Evolutionary conservation across 2,888 invertebrate genomes (phyloP), one percentile per base, ranked within the genome.

Genomic region (Athalia rosae): DNA sequence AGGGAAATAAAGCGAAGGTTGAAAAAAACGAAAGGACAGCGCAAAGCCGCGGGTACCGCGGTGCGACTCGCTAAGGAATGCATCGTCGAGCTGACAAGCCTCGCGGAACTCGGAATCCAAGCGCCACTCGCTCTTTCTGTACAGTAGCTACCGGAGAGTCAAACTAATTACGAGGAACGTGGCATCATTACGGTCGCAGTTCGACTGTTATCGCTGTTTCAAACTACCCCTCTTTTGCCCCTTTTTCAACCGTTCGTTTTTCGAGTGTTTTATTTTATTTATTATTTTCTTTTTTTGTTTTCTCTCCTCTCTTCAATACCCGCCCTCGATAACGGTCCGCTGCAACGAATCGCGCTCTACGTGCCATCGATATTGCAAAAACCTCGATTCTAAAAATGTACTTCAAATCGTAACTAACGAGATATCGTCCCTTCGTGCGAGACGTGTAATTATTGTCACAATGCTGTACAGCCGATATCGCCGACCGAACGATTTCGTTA

Each of bases 131-230:
- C 76, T n/a, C n/a, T n/a, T n/a, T n/a, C n/a, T n/a, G n/a, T n/a
- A n/a, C n/a, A n/a, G n/a, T n/a, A 15, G 45, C 77, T 47, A 81
- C 82, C 81, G 56, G 78, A 28, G 28, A 83, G 77, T 76, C 79
- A 76, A 79, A 82, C 81, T 83, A 83, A 83, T 82, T 83, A 80
- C 78, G 79, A 79, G 79, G 66, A 76, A 64, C 79, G 76, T 80
- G 81, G 79, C 77, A 74, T 81, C 78, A 73, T 76, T 78, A 74
- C 77, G 48, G 56, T 63, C 47, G 53, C 58, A 66, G 78, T 77
- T 69, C 79, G 67, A 81, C 79, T 81, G 74, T 81, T 81, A 77
- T 41, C 61, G 61, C 47, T 5, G 53, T 53, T 74, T 63, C 8
- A 58, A 28, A 28, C 28, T 28, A 28, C 28, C 28, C 28, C 28